Base-by-base conservation (phyloP, 1,140 invertebrate genomes). In the Bombus polaris region DNA sequence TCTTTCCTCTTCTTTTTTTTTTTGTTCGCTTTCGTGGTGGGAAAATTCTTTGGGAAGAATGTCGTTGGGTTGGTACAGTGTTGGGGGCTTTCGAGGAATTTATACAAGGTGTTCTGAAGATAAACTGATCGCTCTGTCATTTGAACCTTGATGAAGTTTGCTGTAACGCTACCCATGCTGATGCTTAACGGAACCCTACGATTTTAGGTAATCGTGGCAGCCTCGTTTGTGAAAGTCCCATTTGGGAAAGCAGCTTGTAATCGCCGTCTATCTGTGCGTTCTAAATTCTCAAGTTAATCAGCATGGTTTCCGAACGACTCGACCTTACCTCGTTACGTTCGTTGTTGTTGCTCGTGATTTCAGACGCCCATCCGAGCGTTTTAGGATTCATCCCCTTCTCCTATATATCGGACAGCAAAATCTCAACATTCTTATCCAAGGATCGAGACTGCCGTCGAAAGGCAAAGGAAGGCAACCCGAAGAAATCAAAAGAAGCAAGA, bases 1-100 rank as follows among this genome's bases (percentile, higher is more conserved):
- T 59, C 28, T 28, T 28, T 59, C 12, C 12, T 59, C 25, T 59
- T 9, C 12, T 5, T 42, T 37, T 39, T 39, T 12, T 25, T 22
- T 4, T 53, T 35, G 13, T 66, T 18, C 62, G 13, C 6, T 8
- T 66, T 66, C n/a, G 2, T 32, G 62, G 72, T 74, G 72, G 44
- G 44, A 74, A 47, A 74, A 74, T 74, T 74, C 72, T 74, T 73
- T 18, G 39, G 13, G 18, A 73, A 44, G 72, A 73, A 44, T 74
- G n/a, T 74, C 72, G 39, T 44, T 22, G 15, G 66, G 32, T 35
- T 68, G 32, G 32, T 35, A 32, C n/a, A 18, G 66, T 35, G 32
- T 35, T 37, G 15, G 2, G 18, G 8, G 32, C 1, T 35, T 68
- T 68, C 66, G 66, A 13, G 68, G 35, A 70, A 25, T 68, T 68